Percentiles rank a stretch among this genome's conserved stretches.
Evolutionary conservation across 2,113 vertebrate species (phyloP).

Genomic region (Galemys pyrenaicus): DNA sequence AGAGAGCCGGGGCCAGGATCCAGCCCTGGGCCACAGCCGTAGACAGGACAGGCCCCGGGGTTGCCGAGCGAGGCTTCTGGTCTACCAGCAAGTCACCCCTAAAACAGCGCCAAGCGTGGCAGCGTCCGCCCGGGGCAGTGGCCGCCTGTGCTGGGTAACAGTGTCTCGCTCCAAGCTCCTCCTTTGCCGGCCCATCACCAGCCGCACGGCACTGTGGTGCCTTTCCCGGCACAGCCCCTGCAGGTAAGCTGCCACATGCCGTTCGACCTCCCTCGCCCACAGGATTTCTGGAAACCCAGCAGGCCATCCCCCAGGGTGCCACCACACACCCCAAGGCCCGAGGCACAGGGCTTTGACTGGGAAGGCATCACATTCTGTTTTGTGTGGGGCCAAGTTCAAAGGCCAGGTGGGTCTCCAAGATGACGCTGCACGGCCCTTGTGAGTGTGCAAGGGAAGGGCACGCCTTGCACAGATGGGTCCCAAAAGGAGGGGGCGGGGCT

Average conservation of each 20-base stretch:
- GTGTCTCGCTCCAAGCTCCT: not conserved
- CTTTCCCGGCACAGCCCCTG: too few relatives aligned
- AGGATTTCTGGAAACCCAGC: not conserved
- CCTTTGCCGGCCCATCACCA: not conserved
- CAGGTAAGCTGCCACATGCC: not conserved
- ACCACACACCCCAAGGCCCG: fast-evolving
- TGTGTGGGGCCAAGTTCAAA: not conserved
- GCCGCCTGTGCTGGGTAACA: not conserved
- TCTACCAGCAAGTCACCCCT: not conserved
- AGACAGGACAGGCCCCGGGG: not conserved
- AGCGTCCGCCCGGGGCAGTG: not conserved
- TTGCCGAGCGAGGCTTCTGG: not conserved
- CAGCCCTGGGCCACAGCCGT: not conserved
- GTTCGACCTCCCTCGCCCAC: not conserved
- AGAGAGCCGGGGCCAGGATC: too few relatives aligned
- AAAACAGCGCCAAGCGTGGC: not conserved
- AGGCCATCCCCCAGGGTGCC: not conserved
- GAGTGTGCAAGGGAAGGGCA: not conserved
- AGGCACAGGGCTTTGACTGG: not conserved
- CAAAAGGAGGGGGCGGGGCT: not conserved
- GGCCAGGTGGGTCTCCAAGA: not conserved
- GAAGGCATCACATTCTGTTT: not conserved
- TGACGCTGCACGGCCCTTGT: not conserved
- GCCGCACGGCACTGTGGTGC: too few relatives aligned
- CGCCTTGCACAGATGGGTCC: not conserved